Evolutionary conservation across 2,888 invertebrate genomes (phyloP).

Genomic region (Drosophila paracracens): DNA sequence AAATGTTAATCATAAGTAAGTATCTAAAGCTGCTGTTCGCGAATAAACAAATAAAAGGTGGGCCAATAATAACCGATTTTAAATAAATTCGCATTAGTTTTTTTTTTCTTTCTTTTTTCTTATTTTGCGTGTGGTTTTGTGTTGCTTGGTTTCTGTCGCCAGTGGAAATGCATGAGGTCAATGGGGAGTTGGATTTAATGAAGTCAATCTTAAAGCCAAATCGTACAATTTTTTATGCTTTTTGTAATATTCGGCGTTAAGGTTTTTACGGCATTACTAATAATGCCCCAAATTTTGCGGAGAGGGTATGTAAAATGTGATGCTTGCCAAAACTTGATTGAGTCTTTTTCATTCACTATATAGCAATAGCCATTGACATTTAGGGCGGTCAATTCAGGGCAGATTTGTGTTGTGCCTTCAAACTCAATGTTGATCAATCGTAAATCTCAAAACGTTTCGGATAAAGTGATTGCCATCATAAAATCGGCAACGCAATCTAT

Average conservation of each 20-base stretch:
- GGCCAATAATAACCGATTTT: slow-evolving; percentile 41
- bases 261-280: background rate
- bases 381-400: slow-evolving; percentile 36
- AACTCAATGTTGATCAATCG: slow-evolving; percentile 30
- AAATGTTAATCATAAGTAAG: slow-evolving; percentile 13
- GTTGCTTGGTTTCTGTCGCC: slow-evolving; percentile 5
- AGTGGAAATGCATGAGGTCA: background rate
- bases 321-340: background rate
- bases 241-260: background rate
- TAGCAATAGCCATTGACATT: slow-evolving; percentile 22
- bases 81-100: slow-evolving; percentile 52
- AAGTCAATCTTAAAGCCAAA: slow-evolving; percentile 5
- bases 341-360: slow-evolving; percentile 6
- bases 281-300: background rate
- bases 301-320: slow-evolving; percentile 32
- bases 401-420: slow-evolving; percentile 12
- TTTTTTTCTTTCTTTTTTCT: background rate
- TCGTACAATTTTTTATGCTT: background rate
- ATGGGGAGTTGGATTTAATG: slow-evolving; percentile 8
- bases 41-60: slow-evolving; percentile 40
- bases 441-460: slow-evolving; percentile 12
- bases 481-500: slow-evolving; percentile 5
- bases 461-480: slow-evolving; percentile 33
- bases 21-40: slow-evolving; percentile 35
- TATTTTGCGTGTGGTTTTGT: slow-evolving; percentile 6